phyloP scores from a whole-genome alignment of 2,888 invertebrate genomes.

The Bibio marci region DNA sequence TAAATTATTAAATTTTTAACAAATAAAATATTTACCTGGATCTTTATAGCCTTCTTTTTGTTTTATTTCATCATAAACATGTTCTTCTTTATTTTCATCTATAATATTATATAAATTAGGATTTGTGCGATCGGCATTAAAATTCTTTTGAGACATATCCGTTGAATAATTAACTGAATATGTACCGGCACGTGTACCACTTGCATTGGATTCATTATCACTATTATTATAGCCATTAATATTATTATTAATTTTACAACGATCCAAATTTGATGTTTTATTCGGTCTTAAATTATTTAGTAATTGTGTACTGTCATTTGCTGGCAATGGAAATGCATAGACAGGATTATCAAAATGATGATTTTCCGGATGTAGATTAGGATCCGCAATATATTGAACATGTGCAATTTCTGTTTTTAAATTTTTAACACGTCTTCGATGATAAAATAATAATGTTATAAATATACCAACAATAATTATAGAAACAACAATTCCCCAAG shows the following conservation, averaged over 20 bases:
- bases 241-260: slow-evolving; percentile 11
- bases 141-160: slow-evolving; percentile 53
- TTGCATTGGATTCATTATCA: too few species aligned
- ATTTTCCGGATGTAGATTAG: slow-evolving; percentile 34
- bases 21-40: slow-evolving; percentile 43
- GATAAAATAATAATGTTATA: slow-evolving; percentile 53
- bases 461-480: slow-evolving; percentile 42
- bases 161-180: slow-evolving; percentile 45
- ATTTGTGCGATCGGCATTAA: slow-evolving; percentile 71
- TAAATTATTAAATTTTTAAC: too few species aligned
- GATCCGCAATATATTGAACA: slow-evolving; percentile 70
- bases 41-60: slow-evolving; percentile 52
- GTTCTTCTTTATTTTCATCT: slow-evolving; percentile 59
- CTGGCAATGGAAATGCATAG: slow-evolving; percentile 49
- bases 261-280: slow-evolving; percentile 24
- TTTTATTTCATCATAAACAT: slow-evolving; percentile 80
- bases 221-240: neutral
- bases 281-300: slow-evolving; percentile 21
- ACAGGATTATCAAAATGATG: slow-evolving; percentile 83
- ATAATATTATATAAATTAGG: slow-evolving; percentile 69
- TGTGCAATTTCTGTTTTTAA: slow-evolving; percentile 77
- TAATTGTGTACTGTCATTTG: slow-evolving; percentile 30
- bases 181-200: slow-evolving; percentile 21
- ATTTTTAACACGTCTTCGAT: slow-evolving; percentile 60
- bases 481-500: slow-evolving; percentile 45